phyloP scores from a whole-genome alignment of 2,113 vertebrate genomes.

The Himantopus leucocephalus region DNA sequence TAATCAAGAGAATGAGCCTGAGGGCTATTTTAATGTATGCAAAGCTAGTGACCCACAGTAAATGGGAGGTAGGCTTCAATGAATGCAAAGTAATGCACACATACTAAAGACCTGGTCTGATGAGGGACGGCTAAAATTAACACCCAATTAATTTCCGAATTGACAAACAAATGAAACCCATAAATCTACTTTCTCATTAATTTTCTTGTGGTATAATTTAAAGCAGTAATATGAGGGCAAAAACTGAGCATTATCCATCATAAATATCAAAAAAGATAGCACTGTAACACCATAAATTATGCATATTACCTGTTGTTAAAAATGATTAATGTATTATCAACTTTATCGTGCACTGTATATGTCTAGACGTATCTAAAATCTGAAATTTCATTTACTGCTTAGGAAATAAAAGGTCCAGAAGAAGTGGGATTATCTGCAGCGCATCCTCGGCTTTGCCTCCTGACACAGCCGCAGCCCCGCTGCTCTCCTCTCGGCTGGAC shows the following conservation, averaged over 20 bases:
- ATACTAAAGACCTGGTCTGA: slow-evolving; percentile 87
- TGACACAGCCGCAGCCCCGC: neutral
- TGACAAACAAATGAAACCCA: slow-evolving; percentile 99
- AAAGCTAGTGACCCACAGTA: slow-evolving; percentile 97
- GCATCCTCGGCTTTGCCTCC: neutral
- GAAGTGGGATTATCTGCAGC: neutral
- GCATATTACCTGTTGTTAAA: slow-evolving; percentile 89
- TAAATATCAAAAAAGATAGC: slow-evolving; percentile 98
- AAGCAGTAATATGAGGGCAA: slow-evolving; percentile 90
- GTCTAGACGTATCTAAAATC: slow-evolving; percentile 75
- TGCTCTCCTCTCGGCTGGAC: neutral
- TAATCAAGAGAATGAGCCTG: slow-evolving; percentile 96
- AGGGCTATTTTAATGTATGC: slow-evolving; percentile 98
- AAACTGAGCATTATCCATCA: slow-evolving; percentile 97
- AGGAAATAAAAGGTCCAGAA: slow-evolving; percentile 38
- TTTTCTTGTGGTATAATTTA: slow-evolving; percentile 96
- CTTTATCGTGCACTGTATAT: slow-evolving; percentile 74
- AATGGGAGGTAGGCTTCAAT: slow-evolving; percentile 89
- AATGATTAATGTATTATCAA: slow-evolving; percentile 87
- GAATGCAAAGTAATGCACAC: slow-evolving; percentile 92
- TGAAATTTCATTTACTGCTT: slow-evolving; percentile 73
- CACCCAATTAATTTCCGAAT: slow-evolving; percentile 99
- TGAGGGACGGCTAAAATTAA: slow-evolving; percentile 99
- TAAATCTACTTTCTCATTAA: slow-evolving; percentile 99
- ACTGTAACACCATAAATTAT: slow-evolving; percentile 88